Base-by-base conservation (phyloP, 2,113 vertebrate genomes). In the Pagrus major region DNA sequence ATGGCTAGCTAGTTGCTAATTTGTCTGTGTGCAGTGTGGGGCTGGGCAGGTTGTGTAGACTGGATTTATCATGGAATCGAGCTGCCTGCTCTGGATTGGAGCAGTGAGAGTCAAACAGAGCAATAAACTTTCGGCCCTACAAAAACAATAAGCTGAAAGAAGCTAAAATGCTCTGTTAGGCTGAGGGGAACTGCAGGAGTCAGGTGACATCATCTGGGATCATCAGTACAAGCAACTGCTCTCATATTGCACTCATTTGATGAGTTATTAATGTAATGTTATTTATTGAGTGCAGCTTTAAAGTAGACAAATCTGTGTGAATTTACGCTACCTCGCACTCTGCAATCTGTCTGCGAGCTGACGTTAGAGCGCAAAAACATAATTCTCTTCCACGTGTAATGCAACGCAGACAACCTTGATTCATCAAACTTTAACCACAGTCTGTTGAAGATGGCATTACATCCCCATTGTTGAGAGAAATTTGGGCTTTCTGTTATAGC, bases 381-480 rank as follows among this genome's bases (percentile, higher is more conserved):
- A 52, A 16, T 76, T 42, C 5, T 60, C 39, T 66, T 3, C n/a
- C 18, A 46, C 23, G 47, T 56, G 35, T 76, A 56, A 49, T 71
- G 33, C 25, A 9, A 41, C 42, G 44, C 65, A 80, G 35, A 66
- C 27, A 49, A 67, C 29, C 60, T 56, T 49, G 27, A 86, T 83
- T 55, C 54, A 71, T 80, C 49, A 71, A 46, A 31, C 27, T 47
- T 60, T 47, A 69, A 42, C 52, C 59, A 35, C 60, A 55, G 56
- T 23, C 49, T 33, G 31, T 49, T 58, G 15, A 73, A 33, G 27
- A 60, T 44, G 23, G 21, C 11, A 49, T 46, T 39, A n/a, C 54
- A 47, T 39, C 15, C 33, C 44, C 54, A 37, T 15, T 65, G 41
- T 23, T 69, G 31, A 42, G 65, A 46, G 10, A 76, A 61, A 42